Conservation (phyloP, 2,113 vertebrate species). For the Microtus oregoni region DNA sequence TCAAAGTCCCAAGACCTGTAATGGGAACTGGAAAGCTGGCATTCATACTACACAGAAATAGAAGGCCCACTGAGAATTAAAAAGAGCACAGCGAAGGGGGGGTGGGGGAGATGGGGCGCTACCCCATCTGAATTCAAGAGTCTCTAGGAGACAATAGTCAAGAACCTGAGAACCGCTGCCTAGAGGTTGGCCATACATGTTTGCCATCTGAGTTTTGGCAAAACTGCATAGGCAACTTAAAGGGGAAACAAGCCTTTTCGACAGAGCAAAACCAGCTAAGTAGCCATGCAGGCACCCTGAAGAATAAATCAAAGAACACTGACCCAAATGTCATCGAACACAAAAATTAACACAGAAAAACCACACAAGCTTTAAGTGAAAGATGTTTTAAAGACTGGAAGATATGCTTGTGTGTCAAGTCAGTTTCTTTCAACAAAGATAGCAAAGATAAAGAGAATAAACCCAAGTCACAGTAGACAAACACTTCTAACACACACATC, state of each 20-base stretch:
- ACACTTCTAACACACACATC: neutral
- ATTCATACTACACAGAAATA: neutral
- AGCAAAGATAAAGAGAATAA: neutral
- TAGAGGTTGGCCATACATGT: neutral
- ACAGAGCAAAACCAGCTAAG: neutral
- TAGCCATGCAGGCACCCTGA: neutral
- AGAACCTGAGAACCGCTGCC: neutral
- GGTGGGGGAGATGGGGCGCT: too few species aligned
- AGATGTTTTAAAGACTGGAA: neutral
- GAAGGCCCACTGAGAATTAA: neutral
- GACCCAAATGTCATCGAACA: neutral
- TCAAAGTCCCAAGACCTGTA: neutral
- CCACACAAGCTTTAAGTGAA: neutral
- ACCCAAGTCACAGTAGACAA: neutral
- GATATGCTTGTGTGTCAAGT: neutral
- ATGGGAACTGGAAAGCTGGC: neutral
- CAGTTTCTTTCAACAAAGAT: neutral
- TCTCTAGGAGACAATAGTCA: neutral
- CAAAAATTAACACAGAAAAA: neutral
- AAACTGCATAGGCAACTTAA: neutral
- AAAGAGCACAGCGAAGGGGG: neutral
- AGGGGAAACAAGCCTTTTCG: neutral
- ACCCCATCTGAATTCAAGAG: neutral
- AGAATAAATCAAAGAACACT: neutral
- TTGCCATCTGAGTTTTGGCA: slow-evolving; percentile 1